phyloP scores from a whole-genome alignment of 2,888 invertebrate species.

The Drosophila austrosaltans region DNA sequence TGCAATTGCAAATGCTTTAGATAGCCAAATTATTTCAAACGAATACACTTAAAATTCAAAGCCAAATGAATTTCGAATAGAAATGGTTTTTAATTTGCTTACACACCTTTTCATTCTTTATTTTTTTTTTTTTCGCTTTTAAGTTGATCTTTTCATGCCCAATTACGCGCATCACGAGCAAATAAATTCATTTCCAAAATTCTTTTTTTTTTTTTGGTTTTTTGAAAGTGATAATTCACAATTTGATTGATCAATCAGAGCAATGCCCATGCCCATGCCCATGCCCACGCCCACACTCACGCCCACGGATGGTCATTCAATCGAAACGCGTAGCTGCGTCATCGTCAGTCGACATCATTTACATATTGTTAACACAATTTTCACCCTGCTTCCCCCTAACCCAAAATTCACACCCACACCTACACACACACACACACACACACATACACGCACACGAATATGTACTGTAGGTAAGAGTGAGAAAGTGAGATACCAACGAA shows the following conservation, averaged over 20 bases:
- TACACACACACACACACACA: conserved; percentile 6
- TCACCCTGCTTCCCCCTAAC: neutral
- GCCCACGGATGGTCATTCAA: conserved; percentile 9
- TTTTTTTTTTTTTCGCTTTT: neutral
- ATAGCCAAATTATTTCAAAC: neutral
- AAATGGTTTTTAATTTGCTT: neutral
- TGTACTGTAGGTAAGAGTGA: conserved; percentile 1
- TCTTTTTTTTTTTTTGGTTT: neutral
- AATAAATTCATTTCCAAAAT: conserved; percentile 16
- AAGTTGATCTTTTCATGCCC: conserved; percentile 1
- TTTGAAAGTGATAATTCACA: conserved; percentile 9
- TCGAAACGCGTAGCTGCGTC: neutral
- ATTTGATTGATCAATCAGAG: conserved; percentile 18
- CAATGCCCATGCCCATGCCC: conserved; percentile 6
- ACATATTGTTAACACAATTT: conserved; percentile 24
- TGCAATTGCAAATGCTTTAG: no score
- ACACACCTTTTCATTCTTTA: neutral
- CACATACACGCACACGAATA: neutral
- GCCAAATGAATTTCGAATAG: neutral
- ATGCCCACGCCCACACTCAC: neutral
- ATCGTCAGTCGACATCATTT: conserved; percentile 16
- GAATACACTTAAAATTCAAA: conserved; percentile 9
- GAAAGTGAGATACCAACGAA: conserved; percentile 51
- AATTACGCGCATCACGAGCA: neutral
- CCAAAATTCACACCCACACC: neutral